Conservation (phyloP, 2,888 invertebrate species). For the Marasmarcha lunaedactyla region DNA sequence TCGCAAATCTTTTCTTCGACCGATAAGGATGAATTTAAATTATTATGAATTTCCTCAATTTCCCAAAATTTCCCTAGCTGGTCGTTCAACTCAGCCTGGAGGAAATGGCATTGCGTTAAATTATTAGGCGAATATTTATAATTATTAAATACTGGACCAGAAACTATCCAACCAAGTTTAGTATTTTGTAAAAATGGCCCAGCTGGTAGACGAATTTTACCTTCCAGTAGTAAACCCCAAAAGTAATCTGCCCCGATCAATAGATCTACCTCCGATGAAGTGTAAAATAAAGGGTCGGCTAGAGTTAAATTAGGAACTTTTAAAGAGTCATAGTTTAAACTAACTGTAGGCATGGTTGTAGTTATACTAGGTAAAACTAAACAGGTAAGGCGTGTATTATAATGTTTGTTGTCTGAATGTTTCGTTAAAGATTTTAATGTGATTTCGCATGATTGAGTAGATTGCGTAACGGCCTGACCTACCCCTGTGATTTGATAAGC, state of each 20-base stretch:
- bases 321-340: neutral
- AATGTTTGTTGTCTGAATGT: no score
- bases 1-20: neutral
- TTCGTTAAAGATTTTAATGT: neutral
- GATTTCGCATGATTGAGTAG: slow-evolving; percentile 5
- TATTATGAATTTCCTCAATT: neutral
- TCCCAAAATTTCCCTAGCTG: neutral
- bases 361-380: slow-evolving; percentile 2
- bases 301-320: neutral
- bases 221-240: slow-evolving; percentile 11
- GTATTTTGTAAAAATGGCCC: slow-evolving; percentile 10
- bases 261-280: neutral
- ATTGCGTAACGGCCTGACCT: slow-evolving; percentile 9
- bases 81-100: neutral
- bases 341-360: neutral
- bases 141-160: neutral
- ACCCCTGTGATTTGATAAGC: slow-evolving; percentile 10
- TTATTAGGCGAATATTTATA: neutral
- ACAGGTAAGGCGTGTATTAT: slow-evolving; percentile 3
- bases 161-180: slow-evolving; percentile 2
- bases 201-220: slow-evolving; percentile 5
- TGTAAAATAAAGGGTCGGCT: slow-evolving; percentile 1
- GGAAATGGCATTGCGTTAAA: neutral
- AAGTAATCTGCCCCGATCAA: slow-evolving; percentile 10
- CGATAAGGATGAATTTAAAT: neutral